These are phyloP conservation scores for cat (Felis catus) DNA, from an alignment of 2,113 vertebrate species.

Conservation along the genomic window F.catus_Fca126_mat1.0 CM031414.1:49505501-49506000, in stretches of 20 bases:
- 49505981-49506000: too few relatives aligned
- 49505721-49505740: background rate
- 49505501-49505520: background rate
- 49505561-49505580: background rate
- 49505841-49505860: background rate
- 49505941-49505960: background rate
- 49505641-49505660: background rate
- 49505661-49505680: background rate
- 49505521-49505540: background rate
- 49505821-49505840: too few relatives aligned
- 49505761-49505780: background rate
- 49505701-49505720: background rate
- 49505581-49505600: background rate
- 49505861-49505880: background rate
- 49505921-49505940: background rate
- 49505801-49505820: background rate
- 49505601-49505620: background rate
- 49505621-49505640: background rate
- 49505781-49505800: background rate
- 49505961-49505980: background rate
- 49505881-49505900: background rate
- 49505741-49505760: background rate
- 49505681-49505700: background rate
- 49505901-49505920: background rate
- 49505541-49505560: background rate